A percentile compares a stretch with the other conserved stretches of the same genome.
phyloP scores from a whole-genome alignment of 2,888 invertebrate genomes.

The Pammene aurita region DNA sequence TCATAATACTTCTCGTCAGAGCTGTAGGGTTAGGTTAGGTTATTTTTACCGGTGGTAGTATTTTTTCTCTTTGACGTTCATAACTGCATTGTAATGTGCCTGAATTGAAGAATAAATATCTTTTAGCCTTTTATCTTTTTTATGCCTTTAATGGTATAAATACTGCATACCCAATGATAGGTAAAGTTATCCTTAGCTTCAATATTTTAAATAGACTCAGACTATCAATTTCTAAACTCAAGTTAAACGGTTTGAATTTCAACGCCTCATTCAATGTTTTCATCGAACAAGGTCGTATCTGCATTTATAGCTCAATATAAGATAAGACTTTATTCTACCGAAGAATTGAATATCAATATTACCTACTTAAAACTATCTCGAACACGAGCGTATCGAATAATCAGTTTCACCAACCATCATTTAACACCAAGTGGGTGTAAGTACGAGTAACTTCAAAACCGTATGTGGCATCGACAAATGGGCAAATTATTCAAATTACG shows the following conservation, averaged over 20 bases:
- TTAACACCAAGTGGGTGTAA: conserved; percentile 46
- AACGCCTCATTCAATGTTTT: neutral
- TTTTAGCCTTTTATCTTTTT: too few species aligned
- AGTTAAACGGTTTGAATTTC: neutral
- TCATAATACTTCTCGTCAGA: too few species aligned
- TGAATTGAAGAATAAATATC: too few species aligned
- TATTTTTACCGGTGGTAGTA: too few species aligned
- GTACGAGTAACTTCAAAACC: conserved; percentile 62
- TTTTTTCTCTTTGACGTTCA: too few species aligned
- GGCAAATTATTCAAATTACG: conserved; percentile 70
- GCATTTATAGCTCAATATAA: neutral
- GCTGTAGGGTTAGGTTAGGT: too few species aligned
- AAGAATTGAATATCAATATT: neutral
- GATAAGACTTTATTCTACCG: neutral
- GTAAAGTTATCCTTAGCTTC: too few species aligned
- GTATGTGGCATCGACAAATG: conserved; percentile 65
- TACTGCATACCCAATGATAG: too few species aligned
- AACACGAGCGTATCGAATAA: conserved; percentile 30
- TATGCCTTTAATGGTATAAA: too few species aligned
- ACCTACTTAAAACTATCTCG: conserved; percentile 2
- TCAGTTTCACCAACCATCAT: conserved; percentile 42
- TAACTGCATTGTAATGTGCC: too few species aligned
- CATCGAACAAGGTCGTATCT: neutral
- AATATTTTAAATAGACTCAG: too few species aligned
- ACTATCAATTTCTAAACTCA: neutral